Evolutionary conservation across 1,140 invertebrate genomes (phyloP).

Genomic region (Leucophenga varia): DNA sequence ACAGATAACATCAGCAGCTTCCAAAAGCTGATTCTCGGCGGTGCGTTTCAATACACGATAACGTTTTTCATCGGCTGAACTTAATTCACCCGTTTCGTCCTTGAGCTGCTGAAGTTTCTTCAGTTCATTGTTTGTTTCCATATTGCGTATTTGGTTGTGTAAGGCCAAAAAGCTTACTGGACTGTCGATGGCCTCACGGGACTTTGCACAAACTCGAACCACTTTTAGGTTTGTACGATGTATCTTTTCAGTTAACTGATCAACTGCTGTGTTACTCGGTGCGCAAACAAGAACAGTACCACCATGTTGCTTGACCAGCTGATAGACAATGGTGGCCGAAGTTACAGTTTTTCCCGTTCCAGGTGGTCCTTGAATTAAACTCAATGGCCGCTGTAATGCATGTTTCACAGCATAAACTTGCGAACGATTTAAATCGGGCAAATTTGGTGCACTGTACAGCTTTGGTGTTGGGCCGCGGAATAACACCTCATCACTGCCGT

Average conservation of each 20-base stretch:
- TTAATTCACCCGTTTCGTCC: conserved; percentile 95
- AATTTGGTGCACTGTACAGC: conserved; percentile 93
- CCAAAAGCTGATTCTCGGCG: conserved; percentile 88
- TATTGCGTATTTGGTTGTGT: conserved; percentile 95
- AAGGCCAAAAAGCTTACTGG: conserved; percentile 95
- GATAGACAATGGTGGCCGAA: conserved; percentile 98
- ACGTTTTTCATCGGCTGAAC: conserved; percentile 90
- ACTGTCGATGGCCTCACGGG: conserved; percentile 96
- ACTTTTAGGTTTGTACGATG: conserved; percentile 97
- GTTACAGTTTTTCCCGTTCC: conserved; percentile 97
- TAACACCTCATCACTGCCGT: conserved; percentile 91
- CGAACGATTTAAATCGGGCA: conserved; percentile 96
- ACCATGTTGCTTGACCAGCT: conserved; percentile 91
- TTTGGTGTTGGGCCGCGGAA: conserved; percentile 86
- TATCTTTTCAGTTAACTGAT: conserved; percentile 98
- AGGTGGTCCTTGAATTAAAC: conserved; percentile 92
- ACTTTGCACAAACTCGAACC: conserved; percentile 96
- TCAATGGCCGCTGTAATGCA: conserved; percentile 93
- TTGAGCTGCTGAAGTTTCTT: conserved; percentile 96
- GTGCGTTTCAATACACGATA: conserved; percentile 90
- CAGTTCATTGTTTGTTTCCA: conserved; percentile 88
- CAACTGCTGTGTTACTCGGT: conserved; percentile 98
- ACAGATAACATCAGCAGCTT: conserved; percentile 97
- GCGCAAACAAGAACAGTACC: conserved; percentile 97
- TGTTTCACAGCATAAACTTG: conserved; percentile 99